phyloP scores from a whole-genome alignment of 2,797 vertebrate genomes.

The Melanotaenia nigrans region DNA sequence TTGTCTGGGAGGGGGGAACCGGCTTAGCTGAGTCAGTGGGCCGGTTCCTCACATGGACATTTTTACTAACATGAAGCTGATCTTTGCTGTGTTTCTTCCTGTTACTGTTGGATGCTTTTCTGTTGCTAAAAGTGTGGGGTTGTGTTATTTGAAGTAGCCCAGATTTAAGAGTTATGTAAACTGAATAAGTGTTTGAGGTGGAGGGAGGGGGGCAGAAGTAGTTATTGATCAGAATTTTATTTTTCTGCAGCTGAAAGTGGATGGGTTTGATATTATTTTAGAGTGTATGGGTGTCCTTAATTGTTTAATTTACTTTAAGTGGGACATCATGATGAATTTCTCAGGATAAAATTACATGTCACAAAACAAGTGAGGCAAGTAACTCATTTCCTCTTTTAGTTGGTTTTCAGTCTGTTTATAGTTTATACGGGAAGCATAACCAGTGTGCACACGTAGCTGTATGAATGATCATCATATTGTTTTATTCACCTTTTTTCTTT shows the following conservation, averaged over 20 bases:
- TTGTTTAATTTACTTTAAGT: constrained; percentile 70
- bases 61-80: constrained; percentile 63
- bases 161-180: constrained; percentile 46
- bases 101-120: constrained; percentile 67
- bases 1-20: background rate
- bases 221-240: constrained; percentile 53
- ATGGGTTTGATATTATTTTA: constrained; percentile 45
- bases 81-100: constrained; percentile 66
- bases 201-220: constrained; percentile 27
- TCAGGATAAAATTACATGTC: constrained; percentile 75
- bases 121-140: constrained; percentile 64
- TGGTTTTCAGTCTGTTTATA: constrained; percentile 76
- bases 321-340: constrained; percentile 72
- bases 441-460: constrained; percentile 82
- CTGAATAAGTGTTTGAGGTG: constrained; percentile 27
- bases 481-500: constrained; percentile 80
- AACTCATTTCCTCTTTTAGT: constrained; percentile 49
- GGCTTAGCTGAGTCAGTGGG: background rate
- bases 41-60: constrained; percentile 40
- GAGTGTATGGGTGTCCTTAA: constrained; percentile 55
- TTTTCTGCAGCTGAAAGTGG: constrained; percentile 42
- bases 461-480: constrained; percentile 73
- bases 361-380: constrained; percentile 47
- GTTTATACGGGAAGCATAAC: constrained; percentile 68
- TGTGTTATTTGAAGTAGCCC: constrained; percentile 61